A percentile compares a stretch with the other conserved stretches of the same genome.
These are phyloP conservation scores for Vidua chalybeata DNA, from an alignment of 2,113 vertebrate genomes.

Conservation along the genomic window DNA sequence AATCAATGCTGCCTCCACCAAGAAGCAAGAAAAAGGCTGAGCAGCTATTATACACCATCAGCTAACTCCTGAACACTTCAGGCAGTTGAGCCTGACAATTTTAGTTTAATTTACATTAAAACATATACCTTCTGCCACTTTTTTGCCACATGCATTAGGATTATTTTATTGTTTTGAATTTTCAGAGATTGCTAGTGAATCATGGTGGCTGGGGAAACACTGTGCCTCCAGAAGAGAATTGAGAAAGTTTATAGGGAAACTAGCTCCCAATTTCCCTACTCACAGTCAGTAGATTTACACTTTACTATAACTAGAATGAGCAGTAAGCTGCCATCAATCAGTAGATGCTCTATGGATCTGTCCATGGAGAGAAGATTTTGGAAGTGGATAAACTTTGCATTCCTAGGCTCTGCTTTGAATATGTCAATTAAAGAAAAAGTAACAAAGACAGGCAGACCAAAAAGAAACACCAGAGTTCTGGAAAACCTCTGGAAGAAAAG, in stretches of 20 bases:
- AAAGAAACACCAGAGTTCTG: neutral
- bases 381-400: constrained; percentile 7
- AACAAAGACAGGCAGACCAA: neutral
- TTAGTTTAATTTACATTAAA: constrained; percentile 10
- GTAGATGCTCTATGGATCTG: neutral
- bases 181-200: neutral
- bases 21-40: constrained; percentile 15
- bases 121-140: neutral
- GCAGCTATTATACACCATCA: neutral
- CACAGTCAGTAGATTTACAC: constrained; percentile 1
- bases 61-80: neutral
- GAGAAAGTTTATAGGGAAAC: constrained; percentile 25
- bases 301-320: neutral
- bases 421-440: neutral
- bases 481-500: constrained; percentile 16
- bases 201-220: neutral
- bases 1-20: neutral
- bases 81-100: neutral
- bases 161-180: constrained; percentile 15
- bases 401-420: neutral
- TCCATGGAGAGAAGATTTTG: neutral
- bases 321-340: constrained; percentile 4
- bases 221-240: neutral
- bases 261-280: neutral
- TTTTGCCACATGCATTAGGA: neutral